Evolutionary conservation across 2,888 invertebrate genomes (phyloP).

Genomic region (Hypomecis punctinalis): DNA sequence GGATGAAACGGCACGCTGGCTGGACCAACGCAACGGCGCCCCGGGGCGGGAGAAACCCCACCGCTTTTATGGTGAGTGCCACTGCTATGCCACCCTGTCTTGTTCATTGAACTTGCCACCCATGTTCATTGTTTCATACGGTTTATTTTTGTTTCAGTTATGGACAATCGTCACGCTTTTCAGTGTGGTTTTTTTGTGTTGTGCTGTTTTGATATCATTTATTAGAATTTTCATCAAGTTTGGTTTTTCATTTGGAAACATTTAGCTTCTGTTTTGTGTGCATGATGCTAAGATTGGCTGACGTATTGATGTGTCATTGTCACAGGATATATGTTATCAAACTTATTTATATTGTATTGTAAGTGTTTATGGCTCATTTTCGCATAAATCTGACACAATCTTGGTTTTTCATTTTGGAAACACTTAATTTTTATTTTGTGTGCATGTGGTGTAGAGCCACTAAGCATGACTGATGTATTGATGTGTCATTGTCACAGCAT

Average conservation of each 20-base stretch:
- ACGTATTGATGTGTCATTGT: not conserved
- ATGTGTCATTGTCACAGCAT: too few relatives aligned
- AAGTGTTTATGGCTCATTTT: not conserved
- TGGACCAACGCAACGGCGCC: constrained; percentile 74
- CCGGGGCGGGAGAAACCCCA: constrained; percentile 72
- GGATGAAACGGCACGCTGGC: constrained; percentile 80
- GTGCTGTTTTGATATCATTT: constrained; percentile 49
- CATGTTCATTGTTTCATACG: constrained; percentile 47
- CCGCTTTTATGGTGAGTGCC: constrained; percentile 82
- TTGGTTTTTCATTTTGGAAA: too few relatives aligned
- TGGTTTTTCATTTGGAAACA: constrained; percentile 45
- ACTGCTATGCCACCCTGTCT: constrained; percentile 30
- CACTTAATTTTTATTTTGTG: too few relatives aligned
- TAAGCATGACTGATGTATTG: too few relatives aligned
- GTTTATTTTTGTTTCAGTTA: constrained; percentile 73
- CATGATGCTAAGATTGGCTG: constrained; percentile 19
- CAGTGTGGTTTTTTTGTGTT: constrained; percentile 53
- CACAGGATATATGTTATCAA: not conserved
- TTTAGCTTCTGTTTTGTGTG: constrained; percentile 39
- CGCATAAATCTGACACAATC: too few relatives aligned
- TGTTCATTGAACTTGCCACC: constrained; percentile 43
- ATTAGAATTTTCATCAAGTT: constrained; percentile 45
- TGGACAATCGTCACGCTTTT: constrained; percentile 62
- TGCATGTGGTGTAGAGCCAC: too few relatives aligned
- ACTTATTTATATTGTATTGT: not conserved